Evolutionary conservation across 2,797 vertebrate species (phyloP).

Genomic region (Sciurus carolinensis): DNA sequence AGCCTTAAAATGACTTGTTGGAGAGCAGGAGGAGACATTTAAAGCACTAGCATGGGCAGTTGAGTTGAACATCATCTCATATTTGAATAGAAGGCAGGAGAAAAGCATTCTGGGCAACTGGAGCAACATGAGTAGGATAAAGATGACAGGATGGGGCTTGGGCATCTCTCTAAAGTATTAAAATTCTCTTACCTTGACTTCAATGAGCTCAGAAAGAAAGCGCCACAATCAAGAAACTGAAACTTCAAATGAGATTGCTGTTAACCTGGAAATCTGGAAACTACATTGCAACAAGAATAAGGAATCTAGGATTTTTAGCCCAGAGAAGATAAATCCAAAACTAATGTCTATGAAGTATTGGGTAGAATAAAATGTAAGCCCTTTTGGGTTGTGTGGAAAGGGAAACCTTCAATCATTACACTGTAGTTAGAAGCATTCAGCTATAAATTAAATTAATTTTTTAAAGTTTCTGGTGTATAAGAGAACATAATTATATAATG

Average conservation of each 20-base stretch:
- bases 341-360: background rate
- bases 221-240: conserved; percentile 10
- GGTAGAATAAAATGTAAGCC: background rate
- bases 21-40: background rate
- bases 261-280: background rate
- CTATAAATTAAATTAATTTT: conserved; percentile 3
- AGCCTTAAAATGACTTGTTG: background rate
- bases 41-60: too few species aligned
- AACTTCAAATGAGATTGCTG: background rate
- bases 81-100: background rate
- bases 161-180: background rate
- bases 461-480: background rate
- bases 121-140: background rate
- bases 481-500: background rate
- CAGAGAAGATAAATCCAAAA: background rate
- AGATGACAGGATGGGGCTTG: fast-evolving
- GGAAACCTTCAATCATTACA: background rate
- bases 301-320: background rate
- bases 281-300: background rate
- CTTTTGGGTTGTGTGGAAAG: background rate
- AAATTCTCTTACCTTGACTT: conserved; percentile 6
- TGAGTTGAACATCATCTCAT: background rate
- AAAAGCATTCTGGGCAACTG: background rate
- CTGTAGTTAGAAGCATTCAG: background rate
- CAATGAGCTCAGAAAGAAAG: conserved; percentile 15